phyloP scores from a whole-genome alignment of 2,888 invertebrate genomes.

The Rosalia funebris region DNA sequence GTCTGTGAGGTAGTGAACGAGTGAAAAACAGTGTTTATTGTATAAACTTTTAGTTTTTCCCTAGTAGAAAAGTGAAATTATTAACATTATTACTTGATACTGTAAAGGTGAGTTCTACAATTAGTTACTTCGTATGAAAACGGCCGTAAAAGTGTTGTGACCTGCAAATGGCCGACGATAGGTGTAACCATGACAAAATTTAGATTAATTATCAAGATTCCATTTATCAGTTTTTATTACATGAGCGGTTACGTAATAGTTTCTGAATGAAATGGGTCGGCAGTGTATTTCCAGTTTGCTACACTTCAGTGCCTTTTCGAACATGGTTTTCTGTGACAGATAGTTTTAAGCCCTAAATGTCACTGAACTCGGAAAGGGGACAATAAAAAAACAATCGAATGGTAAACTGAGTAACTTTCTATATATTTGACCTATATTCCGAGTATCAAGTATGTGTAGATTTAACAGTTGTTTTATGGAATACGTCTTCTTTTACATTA shows the following conservation, averaged over 20 bases:
- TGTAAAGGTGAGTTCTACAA: slow-evolving; percentile 35
- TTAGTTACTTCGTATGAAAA: slow-evolving; percentile 12
- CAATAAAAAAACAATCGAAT: slow-evolving; percentile 26
- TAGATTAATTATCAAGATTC: slow-evolving; percentile 18
- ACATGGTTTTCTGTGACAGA: slow-evolving; percentile 32
- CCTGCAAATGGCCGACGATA: slow-evolving; percentile 49
- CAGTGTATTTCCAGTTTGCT: not conserved
- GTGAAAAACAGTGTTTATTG: slow-evolving; percentile 46
- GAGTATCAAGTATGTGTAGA: not conserved
- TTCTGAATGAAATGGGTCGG: not conserved
- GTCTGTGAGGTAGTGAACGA: slow-evolving; percentile 49
- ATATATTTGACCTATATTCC: slow-evolving; percentile 6
- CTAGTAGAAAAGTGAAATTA: slow-evolving; percentile 30
- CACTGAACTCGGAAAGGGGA: slow-evolving; percentile 45
- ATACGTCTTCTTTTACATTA: not conserved
- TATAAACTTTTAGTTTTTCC: slow-evolving; percentile 40
- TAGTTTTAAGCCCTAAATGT: slow-evolving; percentile 45
- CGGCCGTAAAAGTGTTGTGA: slow-evolving; percentile 19
- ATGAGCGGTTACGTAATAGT: slow-evolving; percentile 2
- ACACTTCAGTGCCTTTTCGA: not conserved
- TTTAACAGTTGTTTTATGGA: not conserved
- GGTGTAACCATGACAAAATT: slow-evolving; percentile 48
- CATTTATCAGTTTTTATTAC: not conserved
- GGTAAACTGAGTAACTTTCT: slow-evolving; percentile 2
- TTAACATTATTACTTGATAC: slow-evolving; percentile 23